Evolutionary conservation across 2,113 vertebrate genomes (phyloP).

Genomic region (Struthidea cinerea): DNA sequence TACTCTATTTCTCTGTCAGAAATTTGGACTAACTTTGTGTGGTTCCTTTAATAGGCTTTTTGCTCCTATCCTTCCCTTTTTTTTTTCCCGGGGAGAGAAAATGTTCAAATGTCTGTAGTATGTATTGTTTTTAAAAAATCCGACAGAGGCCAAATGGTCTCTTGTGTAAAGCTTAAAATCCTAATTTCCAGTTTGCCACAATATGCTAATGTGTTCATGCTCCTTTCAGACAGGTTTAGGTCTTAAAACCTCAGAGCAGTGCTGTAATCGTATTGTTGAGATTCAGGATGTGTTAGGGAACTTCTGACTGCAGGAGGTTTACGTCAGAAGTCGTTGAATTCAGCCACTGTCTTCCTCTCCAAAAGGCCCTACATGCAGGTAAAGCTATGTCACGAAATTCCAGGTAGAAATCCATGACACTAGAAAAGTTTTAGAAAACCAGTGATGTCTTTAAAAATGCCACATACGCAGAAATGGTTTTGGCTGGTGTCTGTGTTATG

Average conservation of each 20-base stretch:
- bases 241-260: background rate
- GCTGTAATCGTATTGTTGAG: background rate
- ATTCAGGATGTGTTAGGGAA: background rate
- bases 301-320: background rate
- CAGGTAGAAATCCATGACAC: background rate
- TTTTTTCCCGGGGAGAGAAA: background rate
- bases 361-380: background rate
- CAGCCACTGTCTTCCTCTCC: background rate
- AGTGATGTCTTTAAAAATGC: background rate
- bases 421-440: background rate
- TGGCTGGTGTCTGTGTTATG: background rate
- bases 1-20: conserved; percentile 18
- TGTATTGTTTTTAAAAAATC: conserved; percentile 34
- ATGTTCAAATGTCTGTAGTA: background rate
- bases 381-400: background rate
- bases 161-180: conserved; percentile 36
- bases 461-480: background rate
- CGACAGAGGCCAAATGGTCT: conserved; percentile 24
- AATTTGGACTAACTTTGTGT: background rate
- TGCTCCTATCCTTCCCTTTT: background rate
- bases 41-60: background rate
- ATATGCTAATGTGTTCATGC: background rate
- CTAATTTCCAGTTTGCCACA: conserved; percentile 34
- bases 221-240: background rate
- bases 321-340: background rate